Base-by-base conservation (phyloP, 2,113 vertebrate genomes). In the Bubo scandiacus region DNA sequence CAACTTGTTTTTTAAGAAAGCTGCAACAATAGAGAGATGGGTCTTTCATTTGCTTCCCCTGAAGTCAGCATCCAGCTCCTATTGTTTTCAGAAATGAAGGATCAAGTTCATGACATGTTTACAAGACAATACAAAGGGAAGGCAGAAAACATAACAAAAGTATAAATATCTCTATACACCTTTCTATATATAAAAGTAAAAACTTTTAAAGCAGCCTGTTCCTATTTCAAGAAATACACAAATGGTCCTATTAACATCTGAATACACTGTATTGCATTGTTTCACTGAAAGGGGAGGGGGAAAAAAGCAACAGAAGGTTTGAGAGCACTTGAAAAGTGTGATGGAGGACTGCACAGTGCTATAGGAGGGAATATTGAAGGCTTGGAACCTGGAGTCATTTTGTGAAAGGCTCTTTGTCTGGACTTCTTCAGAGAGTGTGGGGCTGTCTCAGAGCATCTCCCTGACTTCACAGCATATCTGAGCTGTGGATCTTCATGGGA, bases 21-120 rank as follows among this genome's bases (percentile, higher is more conserved):
- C 9, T 78, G 17, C 21, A 92, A 81, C 72, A 95, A 91, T 57
- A 65, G 70, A 86, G 36, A 94, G 77, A 96, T 86, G 65, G 34
- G 72, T 75, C 57, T 92, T 88, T 85, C 27, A 25, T 58, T 94
- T 81, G 52, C 40, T 88, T 86, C 38, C 79, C 70, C 55, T 86
- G 54, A 90, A 81, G 78, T 90, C 79, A 83, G 42, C 71, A 66
- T 74, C 16, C 68, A 93, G 20, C 9, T 90, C 55, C 91, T 81
- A 96, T 89, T 94, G 88, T 96, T 96, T 92, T 84, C 43, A 49
- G 29, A 92, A 96, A 71, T 38, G 47, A 93, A 95, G 55, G 49
- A 91, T 81, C 72, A 72, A 72, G 43, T 88, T 83, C 77, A 65
- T 86, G 57, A 91, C 27, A 34, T 79, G 92, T 95, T 96, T 96